Conservation (phyloP, 2,797 vertebrate genomes). For the Anas capensis region DNA sequence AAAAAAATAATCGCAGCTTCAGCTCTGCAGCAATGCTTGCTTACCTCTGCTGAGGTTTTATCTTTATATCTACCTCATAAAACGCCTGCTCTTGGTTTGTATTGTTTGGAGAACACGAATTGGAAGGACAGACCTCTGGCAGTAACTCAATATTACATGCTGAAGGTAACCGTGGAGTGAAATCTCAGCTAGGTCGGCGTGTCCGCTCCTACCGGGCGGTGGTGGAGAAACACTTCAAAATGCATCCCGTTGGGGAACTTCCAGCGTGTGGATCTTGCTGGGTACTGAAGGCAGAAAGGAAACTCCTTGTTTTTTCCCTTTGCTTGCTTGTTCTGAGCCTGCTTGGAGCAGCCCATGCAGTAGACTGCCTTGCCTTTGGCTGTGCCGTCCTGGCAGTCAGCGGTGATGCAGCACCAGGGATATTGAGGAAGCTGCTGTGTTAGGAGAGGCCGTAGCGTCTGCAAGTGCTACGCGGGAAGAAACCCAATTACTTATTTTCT, state of each 20-base stretch:
- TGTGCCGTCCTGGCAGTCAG: background rate
- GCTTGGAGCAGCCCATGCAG: background rate
- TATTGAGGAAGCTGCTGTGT: background rate
- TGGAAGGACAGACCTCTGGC: background rate
- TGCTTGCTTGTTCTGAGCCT: background rate
- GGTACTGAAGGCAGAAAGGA: background rate
- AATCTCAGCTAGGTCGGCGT: background rate
- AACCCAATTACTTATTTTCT: background rate
- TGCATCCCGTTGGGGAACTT: background rate
- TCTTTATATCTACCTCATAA: background rate
- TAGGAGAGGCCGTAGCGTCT: background rate
- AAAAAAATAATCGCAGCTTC: background rate
- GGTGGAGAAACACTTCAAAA: background rate
- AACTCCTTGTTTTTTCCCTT: background rate
- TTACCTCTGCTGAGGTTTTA: background rate
- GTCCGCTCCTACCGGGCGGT: background rate
- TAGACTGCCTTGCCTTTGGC: background rate
- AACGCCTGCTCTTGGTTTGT: background rate
- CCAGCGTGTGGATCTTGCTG: background rate
- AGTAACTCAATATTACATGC: background rate
- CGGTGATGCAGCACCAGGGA: background rate
- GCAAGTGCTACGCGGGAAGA: background rate
- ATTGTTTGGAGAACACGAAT: background rate
- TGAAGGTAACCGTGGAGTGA: background rate
- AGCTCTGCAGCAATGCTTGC: background rate